Conservation (phyloP, 1,140 invertebrate genomes). For the Carposina sasakii region DNA sequence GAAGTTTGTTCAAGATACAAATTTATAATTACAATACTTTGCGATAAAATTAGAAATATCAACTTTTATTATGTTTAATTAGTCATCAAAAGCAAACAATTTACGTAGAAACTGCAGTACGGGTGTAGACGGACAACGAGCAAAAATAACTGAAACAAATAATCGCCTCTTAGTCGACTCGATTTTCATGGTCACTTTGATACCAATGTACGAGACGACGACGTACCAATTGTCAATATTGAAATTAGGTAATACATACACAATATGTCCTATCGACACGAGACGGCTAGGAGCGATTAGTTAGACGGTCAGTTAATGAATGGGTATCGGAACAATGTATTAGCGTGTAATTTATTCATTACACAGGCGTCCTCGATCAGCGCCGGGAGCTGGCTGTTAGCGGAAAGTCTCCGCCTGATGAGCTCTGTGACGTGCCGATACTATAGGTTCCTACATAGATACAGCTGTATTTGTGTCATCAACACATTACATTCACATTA, state of each 20-base stretch:
- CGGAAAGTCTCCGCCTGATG: conserved; percentile 63
- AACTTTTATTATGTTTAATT: too few species aligned
- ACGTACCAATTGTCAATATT: conserved; percentile 58
- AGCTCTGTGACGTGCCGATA: conserved; percentile 27
- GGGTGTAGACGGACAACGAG: too few species aligned
- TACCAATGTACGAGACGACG: conserved; percentile 22
- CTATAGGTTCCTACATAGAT: conserved; percentile 5
- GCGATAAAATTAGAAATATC: too few species aligned
- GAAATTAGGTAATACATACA: conserved; percentile 42
- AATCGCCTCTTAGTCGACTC: conserved; percentile 22
- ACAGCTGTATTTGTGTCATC: too few species aligned
- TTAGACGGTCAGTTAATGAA: conserved; percentile 67
- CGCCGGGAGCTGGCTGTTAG: conserved; percentile 32
- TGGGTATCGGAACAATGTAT: conserved; percentile 64
- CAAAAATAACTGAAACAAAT: conserved; percentile 37
- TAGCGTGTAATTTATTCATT: conserved; percentile 72
- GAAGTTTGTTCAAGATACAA: too few species aligned
- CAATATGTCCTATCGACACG: conserved; percentile 15
- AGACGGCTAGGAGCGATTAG: too few species aligned
- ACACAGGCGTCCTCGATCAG: conserved; percentile 65
- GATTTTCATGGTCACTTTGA: conserved; percentile 43
- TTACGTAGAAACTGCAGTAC: too few species aligned
- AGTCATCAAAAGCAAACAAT: too few species aligned
- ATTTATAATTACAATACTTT: too few species aligned
- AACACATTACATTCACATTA: too few species aligned